Conservation (phyloP, 2,888 invertebrate genomes). For the Therioaphis trifolii region DNA sequence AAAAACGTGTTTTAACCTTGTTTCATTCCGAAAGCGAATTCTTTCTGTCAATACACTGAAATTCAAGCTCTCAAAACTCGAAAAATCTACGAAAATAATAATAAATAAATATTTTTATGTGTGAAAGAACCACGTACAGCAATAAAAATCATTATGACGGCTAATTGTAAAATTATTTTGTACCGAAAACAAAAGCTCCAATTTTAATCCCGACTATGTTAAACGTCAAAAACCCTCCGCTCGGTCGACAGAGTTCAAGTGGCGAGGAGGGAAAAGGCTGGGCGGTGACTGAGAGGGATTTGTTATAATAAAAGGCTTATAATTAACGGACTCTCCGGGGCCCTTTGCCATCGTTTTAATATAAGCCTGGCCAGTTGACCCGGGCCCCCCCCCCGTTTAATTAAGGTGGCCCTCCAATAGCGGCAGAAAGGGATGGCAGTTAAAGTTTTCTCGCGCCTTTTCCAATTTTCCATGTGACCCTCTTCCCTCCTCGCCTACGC, state of each 20-base stretch:
- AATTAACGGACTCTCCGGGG: conserved; percentile 61
- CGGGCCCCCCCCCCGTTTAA: conserved; percentile 51
- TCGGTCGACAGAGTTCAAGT: background rate
- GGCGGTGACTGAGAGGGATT: conserved; percentile 7
- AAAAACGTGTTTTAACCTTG: background rate
- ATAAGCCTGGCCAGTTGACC: conserved; percentile 58
- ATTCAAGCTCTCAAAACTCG: background rate
- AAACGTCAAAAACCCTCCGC: conserved; percentile 46
- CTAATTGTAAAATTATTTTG: conserved; percentile 61
- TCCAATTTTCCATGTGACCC: conserved; percentile 61
- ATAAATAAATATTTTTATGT: too few relatives aligned
- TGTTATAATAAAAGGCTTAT: conserved; percentile 62
- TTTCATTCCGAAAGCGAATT: background rate
- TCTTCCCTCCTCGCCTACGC: conserved; percentile 7
- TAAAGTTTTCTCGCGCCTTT: conserved; percentile 63
- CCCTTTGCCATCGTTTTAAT: conserved; percentile 61
- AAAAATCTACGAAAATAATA: background rate
- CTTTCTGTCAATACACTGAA: background rate
- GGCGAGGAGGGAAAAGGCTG: too few relatives aligned
- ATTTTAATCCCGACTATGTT: conserved; percentile 58
- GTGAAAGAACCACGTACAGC: background rate
- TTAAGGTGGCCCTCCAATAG: conserved; percentile 57
- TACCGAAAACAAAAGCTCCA: conserved; percentile 49
- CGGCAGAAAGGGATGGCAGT: conserved; percentile 37
- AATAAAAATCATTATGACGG: conserved; percentile 50